Base-by-base conservation (phyloP, 2,797 vertebrate genomes). In the Monodelphis domestica region DNA sequence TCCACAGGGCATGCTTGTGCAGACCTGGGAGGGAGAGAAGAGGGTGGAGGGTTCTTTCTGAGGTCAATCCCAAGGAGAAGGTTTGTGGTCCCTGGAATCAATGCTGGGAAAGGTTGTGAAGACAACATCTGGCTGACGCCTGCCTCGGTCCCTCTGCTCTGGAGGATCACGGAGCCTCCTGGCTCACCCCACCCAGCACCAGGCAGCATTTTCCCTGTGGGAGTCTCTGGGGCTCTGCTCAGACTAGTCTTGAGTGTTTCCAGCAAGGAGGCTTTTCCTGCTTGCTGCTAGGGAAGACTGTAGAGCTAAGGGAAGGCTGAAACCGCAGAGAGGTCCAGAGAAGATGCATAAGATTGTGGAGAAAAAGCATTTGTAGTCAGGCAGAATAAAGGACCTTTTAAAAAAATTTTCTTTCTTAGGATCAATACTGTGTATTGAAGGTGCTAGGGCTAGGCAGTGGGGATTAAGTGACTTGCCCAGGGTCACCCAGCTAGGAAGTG, bases 341-440 rank as follows among this genome's bases (percentile, higher is more conserved):
- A 70, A 3, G 45, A 53, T 12, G 52, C 87, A 29, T 12, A 78
- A 7, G 53, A n/a, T 12, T 0, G 5, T 0, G 0, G 15, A 52
- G 53, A 53, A 10, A 29, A 54, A 26, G 55, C 0, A 1, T 11
- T 4, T 0, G 0, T 2, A 15, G 38, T 24, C 7, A 38, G 63
- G 55, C 45, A 51, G 53, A 11, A 17, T 1, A 50, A 5, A 28
- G 17, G 70, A 17, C 21, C 45, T 78, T 78, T 45, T 45, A n/a
- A 70, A 7, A 38, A n/a, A n/a, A n/a, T n/a, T n/a, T n/a, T n/a
- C n/a, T n/a, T n/a, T n/a, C n/a, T n/a, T n/a, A n/a, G n/a, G n/a
- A n/a, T n/a, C n/a, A n/a, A n/a, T n/a, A n/a, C n/a, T n/a, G n/a
- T n/a, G n/a, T n/a, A n/a, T n/a, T n/a, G n/a, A n/a, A n/a, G n/a